Conservation (phyloP, 2,888 invertebrate genomes). For the Himalopsyche kuldschensis region DNA sequence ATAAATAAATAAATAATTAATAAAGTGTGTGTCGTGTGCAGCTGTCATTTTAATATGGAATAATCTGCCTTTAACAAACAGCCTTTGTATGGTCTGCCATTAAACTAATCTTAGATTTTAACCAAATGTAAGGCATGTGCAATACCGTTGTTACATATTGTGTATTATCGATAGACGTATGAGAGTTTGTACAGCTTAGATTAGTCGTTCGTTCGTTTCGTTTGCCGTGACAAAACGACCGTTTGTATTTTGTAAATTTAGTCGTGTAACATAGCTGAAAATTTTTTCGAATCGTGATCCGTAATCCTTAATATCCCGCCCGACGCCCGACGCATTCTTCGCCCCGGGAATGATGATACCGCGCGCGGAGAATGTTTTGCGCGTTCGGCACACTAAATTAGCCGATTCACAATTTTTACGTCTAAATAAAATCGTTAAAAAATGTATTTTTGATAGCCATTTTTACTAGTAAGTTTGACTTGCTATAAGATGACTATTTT, state of each 20-base stretch:
- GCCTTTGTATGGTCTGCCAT: constrained; percentile 40
- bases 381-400: neutral
- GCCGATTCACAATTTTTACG: neutral
- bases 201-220: constrained; percentile 8
- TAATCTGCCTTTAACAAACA: constrained; percentile 38
- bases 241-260: constrained; percentile 3
- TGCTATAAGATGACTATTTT: neutral
- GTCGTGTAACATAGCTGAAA: neutral
- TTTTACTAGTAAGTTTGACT: neutral
- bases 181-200: constrained; percentile 9
- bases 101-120: constrained; percentile 34
- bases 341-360: no score
- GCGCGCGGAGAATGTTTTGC: neutral
- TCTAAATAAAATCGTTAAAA: neutral
- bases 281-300: neutral
- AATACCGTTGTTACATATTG: constrained; percentile 35
- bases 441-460: constrained; percentile 1
- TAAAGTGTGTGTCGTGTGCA: constrained; percentile 16
- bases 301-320: no score
- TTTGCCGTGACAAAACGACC: neutral
- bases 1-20: neutral
- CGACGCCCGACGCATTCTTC: no score
- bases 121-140: constrained; percentile 41
- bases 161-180: constrained; percentile 8
- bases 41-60: constrained; percentile 25